Conservation (phyloP, 2,113 vertebrate genomes). For the Marmota monax region DNA sequence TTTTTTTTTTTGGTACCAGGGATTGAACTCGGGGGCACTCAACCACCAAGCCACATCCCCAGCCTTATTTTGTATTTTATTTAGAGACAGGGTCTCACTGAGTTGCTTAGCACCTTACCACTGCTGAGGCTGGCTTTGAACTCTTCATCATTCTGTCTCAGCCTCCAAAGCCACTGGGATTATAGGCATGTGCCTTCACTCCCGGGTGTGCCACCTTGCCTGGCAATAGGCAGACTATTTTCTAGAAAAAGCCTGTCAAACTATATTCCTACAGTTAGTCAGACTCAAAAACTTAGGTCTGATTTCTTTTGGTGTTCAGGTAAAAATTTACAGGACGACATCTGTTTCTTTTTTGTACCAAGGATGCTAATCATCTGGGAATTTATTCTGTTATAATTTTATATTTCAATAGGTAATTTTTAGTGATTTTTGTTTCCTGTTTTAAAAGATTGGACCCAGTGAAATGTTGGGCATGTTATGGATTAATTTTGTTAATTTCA, state of each 20-base stretch:
- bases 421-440: background rate
- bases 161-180: too few relatives aligned
- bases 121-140: too few relatives aligned
- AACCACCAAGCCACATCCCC: too few relatives aligned
- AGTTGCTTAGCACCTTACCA: too few relatives aligned
- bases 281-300: conserved; percentile 35
- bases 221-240: background rate
- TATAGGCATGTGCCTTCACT: too few relatives aligned
- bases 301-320: conserved; percentile 42
- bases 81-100: too few relatives aligned
- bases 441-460: conserved; percentile 21
- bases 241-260: background rate
- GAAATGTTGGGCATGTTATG: conserved; percentile 43
- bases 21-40: too few relatives aligned
- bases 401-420: conserved; percentile 27
- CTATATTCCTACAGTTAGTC: background rate
- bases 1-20: too few relatives aligned
- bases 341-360: background rate
- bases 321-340: background rate
- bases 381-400: conserved; percentile 50
- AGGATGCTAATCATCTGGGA: background rate
- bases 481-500: conserved; percentile 53
- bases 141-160: too few relatives aligned
- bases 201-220: too few relatives aligned
- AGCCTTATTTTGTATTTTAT: too few relatives aligned